Conservation (phyloP, 2,797 vertebrate genomes). For the Cichlasoma orientale region DNA sequence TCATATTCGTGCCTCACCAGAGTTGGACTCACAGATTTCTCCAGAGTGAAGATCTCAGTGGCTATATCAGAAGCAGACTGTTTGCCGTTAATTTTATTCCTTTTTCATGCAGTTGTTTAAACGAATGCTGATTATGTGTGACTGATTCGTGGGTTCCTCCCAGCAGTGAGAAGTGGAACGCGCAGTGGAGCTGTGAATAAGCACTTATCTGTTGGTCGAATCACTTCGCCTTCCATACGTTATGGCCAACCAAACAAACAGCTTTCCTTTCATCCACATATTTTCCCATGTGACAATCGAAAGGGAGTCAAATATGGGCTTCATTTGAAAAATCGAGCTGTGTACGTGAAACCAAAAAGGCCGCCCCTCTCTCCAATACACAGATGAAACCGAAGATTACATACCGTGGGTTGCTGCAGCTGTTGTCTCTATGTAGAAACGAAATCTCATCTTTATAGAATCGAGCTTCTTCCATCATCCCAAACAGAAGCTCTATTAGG, state of each 20-base stretch:
- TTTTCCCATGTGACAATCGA: slow-evolving; percentile 32
- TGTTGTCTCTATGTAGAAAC: slow-evolving; percentile 12
- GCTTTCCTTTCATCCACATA: slow-evolving; percentile 11
- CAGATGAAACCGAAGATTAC: slow-evolving; percentile 16
- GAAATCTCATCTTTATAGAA: slow-evolving; percentile 32
- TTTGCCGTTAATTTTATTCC: neutral
- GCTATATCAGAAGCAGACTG: slow-evolving; percentile 10
- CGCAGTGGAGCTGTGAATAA: slow-evolving; percentile 28
- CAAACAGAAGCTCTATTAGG: slow-evolving; percentile 1
- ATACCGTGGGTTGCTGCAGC: neutral
- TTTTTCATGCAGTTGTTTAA: neutral
- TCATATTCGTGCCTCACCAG: slow-evolving; percentile 27
- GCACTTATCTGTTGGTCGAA: slow-evolving; percentile 22
- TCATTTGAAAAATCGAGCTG: slow-evolving; percentile 44
- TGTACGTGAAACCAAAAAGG: slow-evolving; percentile 27
- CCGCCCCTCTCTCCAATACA: slow-evolving; percentile 11
- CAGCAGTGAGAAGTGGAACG: slow-evolving; percentile 25
- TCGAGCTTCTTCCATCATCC: slow-evolving; percentile 6
- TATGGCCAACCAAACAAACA: slow-evolving; percentile 2
- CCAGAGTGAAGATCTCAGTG: slow-evolving; percentile 17
- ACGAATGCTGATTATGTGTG: slow-evolving; percentile 16
- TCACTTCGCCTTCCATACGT: slow-evolving; percentile 2
- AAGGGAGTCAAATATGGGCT: slow-evolving; percentile 32
- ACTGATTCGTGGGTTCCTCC: slow-evolving; percentile 30
- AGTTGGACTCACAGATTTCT: slow-evolving; percentile 7